Percentiles rank a stretch among this genome's conserved stretches.
phyloP scores from a whole-genome alignment of 2,797 vertebrate genomes.

The Notamacropus eugenii region DNA sequence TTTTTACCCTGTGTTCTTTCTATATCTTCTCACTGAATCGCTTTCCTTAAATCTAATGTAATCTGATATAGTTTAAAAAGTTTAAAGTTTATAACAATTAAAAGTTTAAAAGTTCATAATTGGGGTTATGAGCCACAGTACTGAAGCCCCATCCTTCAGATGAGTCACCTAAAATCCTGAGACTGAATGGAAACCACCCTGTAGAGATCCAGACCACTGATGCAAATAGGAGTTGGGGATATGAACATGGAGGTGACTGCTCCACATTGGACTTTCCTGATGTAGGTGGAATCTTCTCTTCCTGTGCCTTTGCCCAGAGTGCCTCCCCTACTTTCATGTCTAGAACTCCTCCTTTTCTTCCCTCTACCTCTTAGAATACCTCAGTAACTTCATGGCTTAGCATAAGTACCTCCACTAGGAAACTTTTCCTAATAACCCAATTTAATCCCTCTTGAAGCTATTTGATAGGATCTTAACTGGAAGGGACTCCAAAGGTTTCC shows the following conservation, averaged over 20 bases:
- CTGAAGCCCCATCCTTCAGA: not conserved
- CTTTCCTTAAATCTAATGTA: not conserved
- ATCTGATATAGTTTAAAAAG: not conserved
- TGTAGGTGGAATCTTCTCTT: not conserved
- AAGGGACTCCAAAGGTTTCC: not conserved
- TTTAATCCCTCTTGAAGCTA: not conserved
- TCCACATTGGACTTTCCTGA: not conserved
- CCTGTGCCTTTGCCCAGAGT: not conserved
- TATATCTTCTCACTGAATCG: not conserved
- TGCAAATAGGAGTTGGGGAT: not conserved
- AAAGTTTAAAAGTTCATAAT: not conserved
- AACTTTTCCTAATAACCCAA: not conserved
- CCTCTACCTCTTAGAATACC: not conserved
- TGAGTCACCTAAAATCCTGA: not conserved
- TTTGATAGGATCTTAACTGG: not conserved
- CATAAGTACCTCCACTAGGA: not conserved
- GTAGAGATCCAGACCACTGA: not conserved
- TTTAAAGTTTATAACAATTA: not conserved
- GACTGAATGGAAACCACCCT: not conserved
- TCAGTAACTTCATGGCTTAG: not conserved
- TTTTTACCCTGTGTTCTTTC: not conserved
- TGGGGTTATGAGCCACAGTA: not conserved
- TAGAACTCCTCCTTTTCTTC: not conserved
- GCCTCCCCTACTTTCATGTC: not conserved
- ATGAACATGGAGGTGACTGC: not conserved